Evolutionary conservation across 1,140 invertebrate genomes (phyloP).

Genomic region (Hyles euphorbiae): DNA sequence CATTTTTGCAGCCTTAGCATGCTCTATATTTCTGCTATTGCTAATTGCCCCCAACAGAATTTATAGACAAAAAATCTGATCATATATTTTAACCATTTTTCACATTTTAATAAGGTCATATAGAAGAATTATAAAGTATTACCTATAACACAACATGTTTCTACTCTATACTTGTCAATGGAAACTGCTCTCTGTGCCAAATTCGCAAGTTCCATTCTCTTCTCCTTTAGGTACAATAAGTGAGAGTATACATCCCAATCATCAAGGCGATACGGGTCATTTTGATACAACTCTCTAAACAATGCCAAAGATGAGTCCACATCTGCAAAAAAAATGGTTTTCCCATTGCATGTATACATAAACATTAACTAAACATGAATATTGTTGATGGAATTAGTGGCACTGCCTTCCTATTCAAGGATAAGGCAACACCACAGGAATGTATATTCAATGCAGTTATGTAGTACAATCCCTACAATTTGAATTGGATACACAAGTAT

Average conservation of each 20-base stretch:
- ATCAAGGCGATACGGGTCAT: slow-evolving; percentile 95
- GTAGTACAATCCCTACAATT: too few relatives aligned
- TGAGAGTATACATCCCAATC: slow-evolving; percentile 99
- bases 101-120: too few relatives aligned
- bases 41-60: too few relatives aligned
- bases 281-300: slow-evolving; percentile 87
- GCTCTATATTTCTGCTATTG: too few relatives aligned
- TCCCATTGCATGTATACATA: not conserved
- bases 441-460: too few relatives aligned
- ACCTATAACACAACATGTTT: slow-evolving; percentile 99
- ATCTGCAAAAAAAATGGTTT: slow-evolving; percentile 78
- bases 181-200: slow-evolving; percentile 94
- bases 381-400: too few relatives aligned
- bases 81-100: too few relatives aligned
- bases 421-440: too few relatives aligned
- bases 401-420: too few relatives aligned
- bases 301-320: slow-evolving; percentile 91
- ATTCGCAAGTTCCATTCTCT: slow-evolving; percentile 93
- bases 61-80: too few relatives aligned
- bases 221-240: slow-evolving; percentile 95
- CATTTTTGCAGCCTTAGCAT: too few relatives aligned
- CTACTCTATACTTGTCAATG: slow-evolving; percentile 97
- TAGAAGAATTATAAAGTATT: slow-evolving; percentile 34
- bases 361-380: not conserved
- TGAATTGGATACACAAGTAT: too few relatives aligned